A percentile compares a stretch with the other conserved stretches of the same genome.
Evolutionary conservation across 1,140 invertebrate species (phyloP).

Genomic region (Delia radicum): DNA sequence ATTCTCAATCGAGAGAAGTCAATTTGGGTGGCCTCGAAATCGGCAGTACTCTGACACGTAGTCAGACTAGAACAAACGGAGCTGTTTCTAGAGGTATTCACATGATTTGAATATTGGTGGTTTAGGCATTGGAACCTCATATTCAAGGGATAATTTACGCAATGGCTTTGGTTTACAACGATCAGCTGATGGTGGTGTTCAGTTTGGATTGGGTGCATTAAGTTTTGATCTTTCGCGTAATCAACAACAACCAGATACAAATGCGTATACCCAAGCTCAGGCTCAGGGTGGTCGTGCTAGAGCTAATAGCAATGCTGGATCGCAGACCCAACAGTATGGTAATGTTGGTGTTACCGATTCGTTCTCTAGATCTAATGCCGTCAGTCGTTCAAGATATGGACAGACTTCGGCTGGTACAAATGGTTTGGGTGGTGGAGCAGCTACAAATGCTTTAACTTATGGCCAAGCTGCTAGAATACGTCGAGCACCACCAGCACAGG

Average conservation of each 20-base stretch:
- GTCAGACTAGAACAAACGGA: slow-evolving; percentile 41
- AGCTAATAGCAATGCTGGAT: slow-evolving; percentile 37
- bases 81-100: slow-evolving; percentile 34
- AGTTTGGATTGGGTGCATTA: slow-evolving; percentile 40
- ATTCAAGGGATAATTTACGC: slow-evolving; percentile 41
- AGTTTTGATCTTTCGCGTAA: slow-evolving; percentile 42
- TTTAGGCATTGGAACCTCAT: slow-evolving; percentile 40
- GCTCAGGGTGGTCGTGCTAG: slow-evolving; percentile 40
- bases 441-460: slow-evolving; percentile 24
- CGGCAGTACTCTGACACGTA: slow-evolving; percentile 46
- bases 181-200: slow-evolving; percentile 38
- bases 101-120: slow-evolving; percentile 46
- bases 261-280: slow-evolving; percentile 38
- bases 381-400: slow-evolving; percentile 35
- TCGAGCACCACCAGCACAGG: not conserved
- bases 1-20: slow-evolving; percentile 39
- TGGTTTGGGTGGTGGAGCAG: slow-evolving; percentile 39
- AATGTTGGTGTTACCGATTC: slow-evolving; percentile 40
- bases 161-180: slow-evolving; percentile 47
- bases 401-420: slow-evolving; percentile 42
- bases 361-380: slow-evolving; percentile 42
- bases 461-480: not conserved
- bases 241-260: slow-evolving; percentile 22
- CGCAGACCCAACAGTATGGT: slow-evolving; percentile 39
- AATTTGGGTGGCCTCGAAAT: slow-evolving; percentile 43